These are phyloP conservation scores for Trichogramma dendrolimi DNA, from an alignment of 2,888 invertebrate species.

Conservation along the genomic window DNA sequence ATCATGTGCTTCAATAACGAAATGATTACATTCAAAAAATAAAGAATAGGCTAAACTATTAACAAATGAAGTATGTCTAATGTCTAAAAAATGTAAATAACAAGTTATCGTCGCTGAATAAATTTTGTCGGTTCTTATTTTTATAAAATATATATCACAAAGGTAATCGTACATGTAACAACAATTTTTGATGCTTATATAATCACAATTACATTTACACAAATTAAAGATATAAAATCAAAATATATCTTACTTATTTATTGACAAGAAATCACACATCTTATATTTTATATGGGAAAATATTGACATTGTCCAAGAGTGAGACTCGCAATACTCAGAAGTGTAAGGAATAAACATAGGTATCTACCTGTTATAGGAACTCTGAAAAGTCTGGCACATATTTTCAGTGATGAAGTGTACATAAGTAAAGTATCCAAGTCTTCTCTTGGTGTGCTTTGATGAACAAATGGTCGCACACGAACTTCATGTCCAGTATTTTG, in stretches of 20 bases:
- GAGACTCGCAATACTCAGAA: slow-evolving; percentile 60
- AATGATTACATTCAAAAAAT: not conserved
- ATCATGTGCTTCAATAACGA: no score
- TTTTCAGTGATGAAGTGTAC: slow-evolving; percentile 70
- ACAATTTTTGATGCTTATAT: no score
- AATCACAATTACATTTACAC: not conserved
- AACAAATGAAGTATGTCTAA: not conserved
- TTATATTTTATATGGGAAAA: slow-evolving; percentile 41
- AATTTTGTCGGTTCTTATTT: not conserved
- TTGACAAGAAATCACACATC: not conserved
- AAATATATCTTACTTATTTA: not conserved
- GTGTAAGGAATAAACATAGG: slow-evolving; percentile 62
- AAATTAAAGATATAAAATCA: not conserved
- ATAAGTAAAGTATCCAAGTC: slow-evolving; percentile 74
- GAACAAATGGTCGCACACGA: slow-evolving; percentile 73
- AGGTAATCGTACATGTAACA: no score
- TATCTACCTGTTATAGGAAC: slow-evolving; percentile 70
- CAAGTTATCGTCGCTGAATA: not conserved
- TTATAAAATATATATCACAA: no score
- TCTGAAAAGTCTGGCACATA: slow-evolving; percentile 71
- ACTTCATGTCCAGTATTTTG: slow-evolving; percentile 75
- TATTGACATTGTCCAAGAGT: slow-evolving; percentile 71
- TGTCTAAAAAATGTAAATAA: no score
- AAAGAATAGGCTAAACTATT: not conserved
- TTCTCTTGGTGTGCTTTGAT: slow-evolving; percentile 70